Conservation (phyloP, 1,140 invertebrate species). For the Spodoptera litura region DNA sequence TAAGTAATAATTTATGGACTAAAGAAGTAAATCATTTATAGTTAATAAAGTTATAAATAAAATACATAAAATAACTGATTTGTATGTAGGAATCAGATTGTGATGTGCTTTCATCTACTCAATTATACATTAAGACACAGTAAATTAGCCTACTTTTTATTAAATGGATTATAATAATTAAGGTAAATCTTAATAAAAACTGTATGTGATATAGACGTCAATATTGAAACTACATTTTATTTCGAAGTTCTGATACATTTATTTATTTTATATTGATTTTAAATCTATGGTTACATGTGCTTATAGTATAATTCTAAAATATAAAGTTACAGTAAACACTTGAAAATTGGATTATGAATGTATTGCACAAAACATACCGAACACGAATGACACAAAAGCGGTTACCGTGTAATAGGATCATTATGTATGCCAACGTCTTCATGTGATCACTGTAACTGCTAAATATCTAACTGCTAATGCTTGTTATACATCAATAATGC, state of each 20-base stretch:
- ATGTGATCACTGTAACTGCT: constrained; percentile 9
- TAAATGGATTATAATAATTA: constrained; percentile 1
- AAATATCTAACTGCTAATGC: constrained; percentile 32
- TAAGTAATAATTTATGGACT: no score
- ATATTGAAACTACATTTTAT: constrained; percentile 35
- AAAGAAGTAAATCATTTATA: no score
- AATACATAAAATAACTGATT: not conserved
- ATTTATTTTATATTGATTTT: not conserved
- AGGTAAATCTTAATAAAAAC: constrained; percentile 3
- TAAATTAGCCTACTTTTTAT: constrained; percentile 32
- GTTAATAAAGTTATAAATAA: not conserved
- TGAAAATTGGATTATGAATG: no score
- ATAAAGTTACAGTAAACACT: no score
- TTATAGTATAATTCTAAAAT: constrained; percentile 4
- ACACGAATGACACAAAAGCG: not conserved
- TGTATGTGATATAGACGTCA: constrained; percentile 28
- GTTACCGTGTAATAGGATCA: not conserved
- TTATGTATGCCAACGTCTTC: not conserved
- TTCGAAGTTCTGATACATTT: constrained; percentile 18
- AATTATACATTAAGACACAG: constrained; percentile 48
- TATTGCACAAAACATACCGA: no score
- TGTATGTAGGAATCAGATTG: not conserved
- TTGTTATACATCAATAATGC: constrained; percentile 26
- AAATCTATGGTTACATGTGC: constrained; percentile 14
- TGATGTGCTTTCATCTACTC: constrained; percentile 21